Base-by-base conservation (phyloP, 2,888 invertebrate genomes). In the Calameuta idolon region DNA sequence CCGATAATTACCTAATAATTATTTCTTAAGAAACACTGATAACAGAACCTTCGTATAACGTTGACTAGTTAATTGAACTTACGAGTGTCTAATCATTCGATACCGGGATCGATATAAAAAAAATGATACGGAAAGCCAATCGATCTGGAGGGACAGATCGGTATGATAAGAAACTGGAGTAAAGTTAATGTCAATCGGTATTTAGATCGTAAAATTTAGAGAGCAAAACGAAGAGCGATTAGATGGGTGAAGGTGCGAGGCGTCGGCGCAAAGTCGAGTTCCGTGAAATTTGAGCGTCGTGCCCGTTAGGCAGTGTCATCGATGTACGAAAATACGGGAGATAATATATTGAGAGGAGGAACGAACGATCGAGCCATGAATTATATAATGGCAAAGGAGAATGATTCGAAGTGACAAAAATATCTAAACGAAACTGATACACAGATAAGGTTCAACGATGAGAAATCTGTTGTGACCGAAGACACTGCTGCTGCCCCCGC, bases 401-500 rank as follows among this genome's bases (percentile, higher is more conserved):
- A 9, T 55, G 55, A 55, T 23, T 40, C 55, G 23, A 55, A 55
- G 23, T 55, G 55, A 55, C 23, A 9, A 23, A 55, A 23, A 55
- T 55, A 23, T 55, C 9, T 55, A 55, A 23, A 23, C 55, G 9
- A 15, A 15, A 55, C 9, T 23, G 55, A 1, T 55, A 55, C 23
- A 9, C 9, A 23, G 55, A 55, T 55, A 55, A 55, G 55, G 23
- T 15, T 5, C 9, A 9, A 55, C 55, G 23, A 55, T 55, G 55
- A 55, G 23, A 55, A 55, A 55, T 55, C 55, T 5, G 55, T 55
- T 55, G 55, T 55, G 55, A 55, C 71, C 12, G 31, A 80, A 80
- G 79, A 82, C 81, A 74, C 81, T 83, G 81, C 83, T 81, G 82
- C 82, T 81, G 82, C 83, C 83, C 55, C 76, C 80, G 75, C 74